phyloP scores from a whole-genome alignment of 2,113 vertebrate genomes.

The Murina feae region DNA sequence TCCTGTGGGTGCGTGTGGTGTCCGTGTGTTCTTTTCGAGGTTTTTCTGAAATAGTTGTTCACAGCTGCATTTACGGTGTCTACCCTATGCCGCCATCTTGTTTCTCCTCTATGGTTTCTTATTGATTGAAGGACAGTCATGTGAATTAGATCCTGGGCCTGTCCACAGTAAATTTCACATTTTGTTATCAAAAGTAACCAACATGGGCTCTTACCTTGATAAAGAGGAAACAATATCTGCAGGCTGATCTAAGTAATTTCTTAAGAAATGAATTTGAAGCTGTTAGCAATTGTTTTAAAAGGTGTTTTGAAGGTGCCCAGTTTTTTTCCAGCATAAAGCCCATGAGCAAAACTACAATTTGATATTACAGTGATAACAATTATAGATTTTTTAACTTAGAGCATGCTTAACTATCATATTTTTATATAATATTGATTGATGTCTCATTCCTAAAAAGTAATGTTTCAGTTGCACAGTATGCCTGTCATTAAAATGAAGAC shows the following conservation, averaged over 20 bases:
- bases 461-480: background rate
- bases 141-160: background rate
- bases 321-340: background rate
- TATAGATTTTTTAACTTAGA: background rate
- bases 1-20: too few species aligned
- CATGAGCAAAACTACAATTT: background rate
- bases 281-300: background rate
- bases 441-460: background rate
- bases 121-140: background rate
- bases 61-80: too few species aligned
- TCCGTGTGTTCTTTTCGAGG: too few species aligned
- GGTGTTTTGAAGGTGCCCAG: background rate
- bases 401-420: background rate
- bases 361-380: background rate
- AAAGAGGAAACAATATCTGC: background rate
- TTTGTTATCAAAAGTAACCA: slow-evolving; percentile 22
- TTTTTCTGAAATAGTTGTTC: too few species aligned
- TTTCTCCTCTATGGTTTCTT: background rate
- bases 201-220: background rate
- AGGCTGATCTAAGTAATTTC: background rate
- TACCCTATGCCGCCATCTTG: too few species aligned
- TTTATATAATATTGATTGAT: background rate
- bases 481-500: slow-evolving; percentile 10
- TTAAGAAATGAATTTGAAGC: background rate
- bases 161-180: background rate